A percentile compares a stretch with the other conserved stretches of the same genome.
phyloP scores from a whole-genome alignment of 2,797 vertebrate genomes.

The Sebastes oblongus region DNA sequence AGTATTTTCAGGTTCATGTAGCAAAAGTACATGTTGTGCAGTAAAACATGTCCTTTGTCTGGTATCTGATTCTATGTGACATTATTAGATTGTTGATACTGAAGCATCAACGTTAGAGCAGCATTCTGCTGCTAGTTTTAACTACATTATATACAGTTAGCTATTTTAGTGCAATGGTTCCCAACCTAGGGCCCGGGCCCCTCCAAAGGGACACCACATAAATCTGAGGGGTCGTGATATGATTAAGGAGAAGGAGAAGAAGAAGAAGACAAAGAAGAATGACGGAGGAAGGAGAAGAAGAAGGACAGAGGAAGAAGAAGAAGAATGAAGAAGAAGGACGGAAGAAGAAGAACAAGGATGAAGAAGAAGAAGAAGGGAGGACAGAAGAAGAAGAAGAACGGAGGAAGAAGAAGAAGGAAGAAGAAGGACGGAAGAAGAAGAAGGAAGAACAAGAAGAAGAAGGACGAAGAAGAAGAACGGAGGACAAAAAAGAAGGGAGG shows the following conservation, averaged over 20 bases:
- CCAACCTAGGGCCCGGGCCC: not conserved
- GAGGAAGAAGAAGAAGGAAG: not conserved
- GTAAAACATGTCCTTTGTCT: not conserved
- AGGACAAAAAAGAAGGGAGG: no score
- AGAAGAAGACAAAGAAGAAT: not conserved
- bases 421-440: no score
- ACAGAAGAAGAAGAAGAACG: no score
- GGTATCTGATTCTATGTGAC: not conserved
- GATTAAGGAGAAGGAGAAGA: not conserved
- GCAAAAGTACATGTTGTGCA: not conserved
- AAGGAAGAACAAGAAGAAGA: no score
- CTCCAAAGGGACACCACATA: not conserved
- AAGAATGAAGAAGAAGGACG: no score
- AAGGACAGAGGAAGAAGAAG: no score
- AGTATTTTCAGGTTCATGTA: not conserved
- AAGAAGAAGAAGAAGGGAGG: no score
- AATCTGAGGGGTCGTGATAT: not conserved
- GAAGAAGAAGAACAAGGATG: no score
- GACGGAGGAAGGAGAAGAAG: no score
- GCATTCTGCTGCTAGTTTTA: not conserved
- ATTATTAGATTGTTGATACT: not conserved
- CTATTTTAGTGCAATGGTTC: not conserved
- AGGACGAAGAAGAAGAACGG: no score
- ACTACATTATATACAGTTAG: not conserved
- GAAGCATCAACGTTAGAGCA: not conserved